Base-by-base conservation (phyloP, 2,797 vertebrate genomes). In the Hydrophis major region DNA sequence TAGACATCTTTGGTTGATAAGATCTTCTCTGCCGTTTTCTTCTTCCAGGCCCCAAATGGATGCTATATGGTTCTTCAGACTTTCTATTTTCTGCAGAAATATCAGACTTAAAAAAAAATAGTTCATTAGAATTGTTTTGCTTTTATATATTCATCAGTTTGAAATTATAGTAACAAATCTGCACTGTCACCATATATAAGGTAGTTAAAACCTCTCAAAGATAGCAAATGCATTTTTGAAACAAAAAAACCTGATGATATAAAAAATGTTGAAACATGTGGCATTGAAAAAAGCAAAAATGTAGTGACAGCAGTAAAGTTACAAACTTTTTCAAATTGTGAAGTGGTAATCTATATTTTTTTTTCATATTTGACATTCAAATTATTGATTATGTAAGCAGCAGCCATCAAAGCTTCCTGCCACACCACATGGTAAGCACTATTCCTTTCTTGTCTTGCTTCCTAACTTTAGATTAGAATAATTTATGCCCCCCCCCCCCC, bases 11-110 rank as follows among this genome's bases (percentile, higher is more conserved):
- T n/a, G 95, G 91, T 12, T 42, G 93, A 88, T 96, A 94, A 0
- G 92, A 89, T 89, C 96, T 94, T 95, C 93, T 97, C 4, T 97
- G 83, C 1, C 97, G 97, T 47, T 96, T 90, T 14, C 95, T 96
- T 66, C 97, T 94, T 8, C 98, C 98, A 22, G 97, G 96, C 18
- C 98, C 98, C 50, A 2, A 8, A 50, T 2, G 61, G 78, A 5
- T 92, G 57, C 92, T 94, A 89, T 96, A 95, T 86, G 94, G 92
- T 89, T 95, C 96, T 63, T 93, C 91, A 94, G 91, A 25, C 1
- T 87, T 94, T 69, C 93, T 96, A 88, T 25, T 91, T 93, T 96
- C 96, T 61, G 61, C 22, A 93, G 91, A 91, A 78, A 93, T 87
- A 47, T 92, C 86, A 8, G 60, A 93, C 97, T 97, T 94, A 14